Evolutionary conservation across 2,797 vertebrate genomes (phyloP), one percentile per base, ranked within the genome.

Genomic region (Apogon hyalosoma): DNA sequence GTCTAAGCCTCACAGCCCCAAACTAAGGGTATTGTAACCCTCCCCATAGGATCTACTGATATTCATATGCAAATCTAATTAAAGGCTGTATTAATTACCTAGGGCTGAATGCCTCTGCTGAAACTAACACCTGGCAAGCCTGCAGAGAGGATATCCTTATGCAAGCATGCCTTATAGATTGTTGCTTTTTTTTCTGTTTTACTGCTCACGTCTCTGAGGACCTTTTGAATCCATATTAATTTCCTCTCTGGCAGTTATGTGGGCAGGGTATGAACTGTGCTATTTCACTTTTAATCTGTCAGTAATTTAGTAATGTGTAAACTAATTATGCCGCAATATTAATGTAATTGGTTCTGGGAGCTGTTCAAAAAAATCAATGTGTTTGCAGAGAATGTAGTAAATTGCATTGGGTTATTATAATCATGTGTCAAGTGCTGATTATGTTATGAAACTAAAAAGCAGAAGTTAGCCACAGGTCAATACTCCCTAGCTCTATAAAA

Each of bases 251-350:
- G 96, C 97, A 97, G 95, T 99, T 98, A 97, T 97, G 96, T 52
- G 62, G 66, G 90, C 93, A 88, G 91, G 93, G 94, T 98, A 98
- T 97, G 96, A 98, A 97, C 96, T 96, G 94, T 92, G 92, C 94
- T 95, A 95, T 97, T 98, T 98, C 96, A 96, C 96, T 95, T 98
- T 97, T 99, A 99, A 99, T 99, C 97, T 97, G 96, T 96, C 96
- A 95, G 97, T 99, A 99, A 98, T 99, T 98, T 98, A 98, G 96
- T 97, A 98, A 98, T 95, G 96, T 97, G 96, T 97, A 98, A 98
- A 97, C 97, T 98, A 99, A 99, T 99, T 98, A 97, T 96, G 95
- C 94, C 84, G 94, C 96, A 94, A 96, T 99, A 99, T 98, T 98
- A 96, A 99, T 97, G 95, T 96, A 96, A 97, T 97, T 95, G 93